Base-by-base conservation (phyloP, 2,888 invertebrate genomes). In the Dorcus hopei region DNA sequence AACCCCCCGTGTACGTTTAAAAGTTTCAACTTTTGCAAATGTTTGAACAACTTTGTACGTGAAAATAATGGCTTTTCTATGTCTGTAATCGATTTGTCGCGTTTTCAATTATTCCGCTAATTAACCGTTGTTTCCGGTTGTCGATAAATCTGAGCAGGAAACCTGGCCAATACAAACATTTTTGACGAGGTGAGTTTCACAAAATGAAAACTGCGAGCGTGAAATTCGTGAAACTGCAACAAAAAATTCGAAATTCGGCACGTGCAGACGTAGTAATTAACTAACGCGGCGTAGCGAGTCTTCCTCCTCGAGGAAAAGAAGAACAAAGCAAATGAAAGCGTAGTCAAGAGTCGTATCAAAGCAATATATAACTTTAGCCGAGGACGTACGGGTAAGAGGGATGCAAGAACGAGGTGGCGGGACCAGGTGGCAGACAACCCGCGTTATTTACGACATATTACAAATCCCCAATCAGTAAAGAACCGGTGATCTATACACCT, bases 391-490 rank as follows among this genome's bases (percentile, higher is more conserved):
- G 61, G 60, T 56, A 57, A 60, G 43, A 51, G 54, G 61, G 64
- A 57, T 59, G 54, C 61, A 57, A 57, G 55, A 64, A 61, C 65
- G 63, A 61, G 57, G 58, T 60, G 54, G 61, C 65, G 66, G 66
- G 63, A 68, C 65, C 63, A 61, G 59, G 66, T 67, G 68, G 69
- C 66, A 67, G 67, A 67, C 66, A 65, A 67, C 65, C 64, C 68
- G 42, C 62, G 68, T 71, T 71, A 72, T 71, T 72, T 72, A 72
- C 69, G 69, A 68, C 66, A 61, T 65, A 64, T 68, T 66, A 69
- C 71, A 71, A 72, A 70, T 72, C 70, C 70, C 70, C 71, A 70
- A 69, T 68, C 70, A 68, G 68, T 68, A 70, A 67, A 68, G 68
- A 69, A 68, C 69, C 66, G 61, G 68, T 72, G 69, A 67, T 67